phyloP scores from a whole-genome alignment of 2,888 invertebrate species.

The Argyresthia goedartella region DNA sequence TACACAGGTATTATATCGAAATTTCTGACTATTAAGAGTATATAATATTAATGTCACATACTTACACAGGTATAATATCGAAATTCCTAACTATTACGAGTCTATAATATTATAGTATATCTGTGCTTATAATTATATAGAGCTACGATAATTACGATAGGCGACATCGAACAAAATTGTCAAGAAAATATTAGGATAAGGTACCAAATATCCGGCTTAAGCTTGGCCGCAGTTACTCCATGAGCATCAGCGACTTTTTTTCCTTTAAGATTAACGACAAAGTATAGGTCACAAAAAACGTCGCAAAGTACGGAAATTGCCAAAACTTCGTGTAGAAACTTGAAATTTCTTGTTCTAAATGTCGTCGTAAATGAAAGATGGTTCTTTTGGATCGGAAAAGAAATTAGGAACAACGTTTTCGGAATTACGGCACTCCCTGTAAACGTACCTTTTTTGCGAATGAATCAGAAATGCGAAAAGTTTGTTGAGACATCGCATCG shows the following conservation, averaged over 20 bases:
- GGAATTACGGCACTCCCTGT: conserved; percentile 56
- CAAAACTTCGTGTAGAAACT: conserved; percentile 65
- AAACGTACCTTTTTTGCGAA: conserved; percentile 16
- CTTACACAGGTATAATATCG: too few relatives aligned
- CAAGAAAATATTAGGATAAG: too few relatives aligned
- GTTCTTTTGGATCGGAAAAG: conserved; percentile 66
- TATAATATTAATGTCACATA: too few relatives aligned
- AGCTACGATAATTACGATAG: too few relatives aligned
- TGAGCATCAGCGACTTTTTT: conserved; percentile 55
- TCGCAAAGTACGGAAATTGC: conserved; percentile 63
- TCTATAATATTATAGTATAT: too few relatives aligned
- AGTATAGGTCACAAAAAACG: conserved; percentile 62
- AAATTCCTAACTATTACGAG: too few relatives aligned
- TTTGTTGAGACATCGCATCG: conserved; percentile 7
- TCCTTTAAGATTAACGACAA: conserved; percentile 61
- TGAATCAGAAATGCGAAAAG: conserved; percentile 11
- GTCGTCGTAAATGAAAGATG: conserved; percentile 68
- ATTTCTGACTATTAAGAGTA: too few relatives aligned
- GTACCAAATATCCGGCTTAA: too few relatives aligned
- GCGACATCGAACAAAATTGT: too few relatives aligned
- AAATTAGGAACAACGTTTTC: conserved; percentile 67
- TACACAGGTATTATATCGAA: too few relatives aligned
- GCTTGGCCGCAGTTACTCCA: conserved; percentile 13
- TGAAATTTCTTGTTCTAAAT: conserved; percentile 66
- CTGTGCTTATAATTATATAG: too few relatives aligned